Conservation (phyloP, 2,113 vertebrate species). For the Hemiscyllium ocellatum region DNA sequence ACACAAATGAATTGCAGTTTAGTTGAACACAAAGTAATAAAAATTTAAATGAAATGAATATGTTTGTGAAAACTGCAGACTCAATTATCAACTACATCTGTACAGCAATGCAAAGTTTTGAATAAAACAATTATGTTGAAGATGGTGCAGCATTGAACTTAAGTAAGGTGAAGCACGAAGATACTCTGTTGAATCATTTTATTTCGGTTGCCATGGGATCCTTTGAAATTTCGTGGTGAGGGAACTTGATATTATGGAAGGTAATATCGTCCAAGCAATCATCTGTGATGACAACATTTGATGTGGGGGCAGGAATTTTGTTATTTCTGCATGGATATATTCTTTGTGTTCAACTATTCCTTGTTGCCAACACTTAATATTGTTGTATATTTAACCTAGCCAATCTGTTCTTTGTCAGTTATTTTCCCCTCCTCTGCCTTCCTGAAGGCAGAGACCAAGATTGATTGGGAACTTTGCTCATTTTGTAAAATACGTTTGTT, state of each 20-base stretch:
- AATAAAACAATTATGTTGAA: constrained; percentile 33
- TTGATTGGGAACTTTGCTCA: neutral
- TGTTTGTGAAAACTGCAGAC: neutral
- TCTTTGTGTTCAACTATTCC: neutral
- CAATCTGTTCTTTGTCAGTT: neutral
- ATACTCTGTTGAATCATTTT: neutral
- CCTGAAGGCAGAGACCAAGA: neutral
- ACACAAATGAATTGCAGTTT: constrained; percentile 28
- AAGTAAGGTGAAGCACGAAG: neutral
- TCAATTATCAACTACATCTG: constrained; percentile 27
- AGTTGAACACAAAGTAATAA: constrained; percentile 30
- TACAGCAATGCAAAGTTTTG: constrained; percentile 26
- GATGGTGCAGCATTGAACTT: neutral
- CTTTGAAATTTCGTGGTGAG: neutral
- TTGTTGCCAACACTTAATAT: neutral
- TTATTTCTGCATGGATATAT: neutral
- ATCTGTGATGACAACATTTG: neutral
- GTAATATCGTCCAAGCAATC: neutral
- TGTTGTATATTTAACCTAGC: neutral
- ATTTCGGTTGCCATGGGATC: neutral
- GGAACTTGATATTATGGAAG: neutral
- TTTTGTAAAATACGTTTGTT: neutral
- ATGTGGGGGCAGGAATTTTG: neutral
- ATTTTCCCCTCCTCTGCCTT: neutral
- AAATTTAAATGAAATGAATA: constrained; percentile 33